Evolutionary conservation across 2,113 vertebrate species (phyloP).

Genomic region (Anas platyrhynchos): DNA sequence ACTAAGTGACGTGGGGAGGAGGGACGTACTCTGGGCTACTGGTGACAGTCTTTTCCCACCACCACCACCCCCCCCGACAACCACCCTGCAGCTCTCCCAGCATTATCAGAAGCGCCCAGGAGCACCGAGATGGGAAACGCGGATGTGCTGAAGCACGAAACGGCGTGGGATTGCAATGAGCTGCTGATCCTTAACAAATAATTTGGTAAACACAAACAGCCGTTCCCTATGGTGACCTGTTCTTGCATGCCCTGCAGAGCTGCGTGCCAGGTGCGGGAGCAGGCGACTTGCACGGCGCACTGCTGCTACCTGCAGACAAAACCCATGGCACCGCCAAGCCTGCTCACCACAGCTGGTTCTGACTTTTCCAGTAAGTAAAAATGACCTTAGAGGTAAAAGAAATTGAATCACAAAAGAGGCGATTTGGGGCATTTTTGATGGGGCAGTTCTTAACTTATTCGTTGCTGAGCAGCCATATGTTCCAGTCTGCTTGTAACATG

Average conservation of each 20-base stretch:
- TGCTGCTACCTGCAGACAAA: not conserved
- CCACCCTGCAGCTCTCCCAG: not conserved
- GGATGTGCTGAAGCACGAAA: not conserved
- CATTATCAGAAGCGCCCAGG: not conserved
- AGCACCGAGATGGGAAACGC: rapidly evolving
- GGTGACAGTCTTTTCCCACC: not conserved
- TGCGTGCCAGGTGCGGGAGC: rapidly evolving
- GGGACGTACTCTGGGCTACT: not conserved
- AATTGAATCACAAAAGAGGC: not conserved
- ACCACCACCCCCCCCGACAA: not conserved
- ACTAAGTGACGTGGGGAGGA: not conserved
- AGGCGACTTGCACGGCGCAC: not conserved
- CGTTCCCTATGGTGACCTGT: not conserved
- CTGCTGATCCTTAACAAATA: not conserved
- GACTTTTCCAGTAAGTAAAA: not conserved
- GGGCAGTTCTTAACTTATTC: not conserved
- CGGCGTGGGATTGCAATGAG: not conserved
- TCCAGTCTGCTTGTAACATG: not conserved
- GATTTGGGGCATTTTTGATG: not conserved
- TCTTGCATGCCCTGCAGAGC: not conserved
- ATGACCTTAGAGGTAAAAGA: not conserved
- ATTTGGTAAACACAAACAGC: not conserved
- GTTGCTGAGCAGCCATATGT: not conserved
- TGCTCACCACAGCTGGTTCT: not conserved
- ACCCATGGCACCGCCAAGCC: not conserved